A percentile compares a stretch with the other conserved stretches of the same genome.
Evolutionary conservation across 2,888 invertebrate genomes (phyloP).

Genomic region (Acanthopleura granulata): DNA sequence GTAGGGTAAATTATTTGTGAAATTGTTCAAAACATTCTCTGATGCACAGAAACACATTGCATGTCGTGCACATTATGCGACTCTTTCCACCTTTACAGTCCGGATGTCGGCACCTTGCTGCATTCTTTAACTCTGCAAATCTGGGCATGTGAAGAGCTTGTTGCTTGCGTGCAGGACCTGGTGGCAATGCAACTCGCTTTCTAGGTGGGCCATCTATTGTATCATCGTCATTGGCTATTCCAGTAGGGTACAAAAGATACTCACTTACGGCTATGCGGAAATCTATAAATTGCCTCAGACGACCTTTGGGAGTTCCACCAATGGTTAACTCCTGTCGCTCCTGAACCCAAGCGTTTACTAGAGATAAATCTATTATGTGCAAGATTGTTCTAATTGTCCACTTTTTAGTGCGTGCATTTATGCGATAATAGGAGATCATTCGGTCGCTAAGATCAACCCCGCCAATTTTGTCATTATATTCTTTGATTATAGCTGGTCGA

Average conservation of each 20-base stretch:
- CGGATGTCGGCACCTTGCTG: neutral
- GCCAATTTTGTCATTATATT: conserved; percentile 8
- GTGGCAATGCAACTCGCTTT: neutral
- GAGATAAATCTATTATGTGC: neutral
- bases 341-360: conserved; percentile 7
- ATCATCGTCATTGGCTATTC: neutral
- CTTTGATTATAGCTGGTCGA: neutral
- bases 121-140: neutral
- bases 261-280: neutral
- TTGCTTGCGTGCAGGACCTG: neutral
- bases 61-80: neutral
- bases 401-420: neutral
- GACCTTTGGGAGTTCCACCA: neutral
- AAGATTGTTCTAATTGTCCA: conserved; percentile 3
- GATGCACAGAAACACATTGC: neutral
- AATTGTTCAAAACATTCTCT: neutral
- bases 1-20: neutral
- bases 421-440: conserved; percentile 6
- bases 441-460: conserved; percentile 12
- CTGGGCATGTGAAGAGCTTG: neutral
- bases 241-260: neutral
- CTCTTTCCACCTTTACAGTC: neutral
- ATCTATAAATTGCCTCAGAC: neutral
- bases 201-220: neutral
- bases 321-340: neutral